Percentiles rank a stretch among this genome's conserved stretches.
Conservation (phyloP, 2,797 vertebrate genomes). For the Sebastes trivittatus region DNA sequence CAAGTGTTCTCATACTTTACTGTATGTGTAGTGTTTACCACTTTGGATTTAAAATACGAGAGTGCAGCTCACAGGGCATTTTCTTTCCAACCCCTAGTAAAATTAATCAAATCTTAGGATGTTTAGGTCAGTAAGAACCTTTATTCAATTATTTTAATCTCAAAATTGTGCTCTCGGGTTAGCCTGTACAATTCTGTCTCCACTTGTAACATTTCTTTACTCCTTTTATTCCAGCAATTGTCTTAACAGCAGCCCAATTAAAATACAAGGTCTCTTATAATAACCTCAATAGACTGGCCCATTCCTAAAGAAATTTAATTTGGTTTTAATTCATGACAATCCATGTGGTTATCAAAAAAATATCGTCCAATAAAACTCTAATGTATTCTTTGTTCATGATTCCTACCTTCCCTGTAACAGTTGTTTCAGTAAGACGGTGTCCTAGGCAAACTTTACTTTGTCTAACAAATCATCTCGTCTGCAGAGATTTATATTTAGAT, state of each 20-base stretch:
- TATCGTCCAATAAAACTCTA: background rate
- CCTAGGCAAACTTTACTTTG: background rate
- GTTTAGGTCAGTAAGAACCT: background rate
- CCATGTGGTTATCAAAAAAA: background rate
- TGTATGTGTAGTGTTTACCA: too few species aligned
- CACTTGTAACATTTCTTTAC: background rate
- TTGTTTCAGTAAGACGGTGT: background rate
- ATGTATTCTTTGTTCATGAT: background rate
- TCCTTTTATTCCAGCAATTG: background rate
- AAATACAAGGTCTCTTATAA: background rate
- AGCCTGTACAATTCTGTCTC: background rate
- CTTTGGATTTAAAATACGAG: too few species aligned
- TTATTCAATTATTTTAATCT: background rate
- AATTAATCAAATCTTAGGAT: background rate
- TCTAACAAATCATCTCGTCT: background rate
- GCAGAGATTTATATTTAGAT: background rate
- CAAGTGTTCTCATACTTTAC: too few species aligned
- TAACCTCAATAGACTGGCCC: accelerated
- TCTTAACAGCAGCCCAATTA: background rate
- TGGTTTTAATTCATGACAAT: background rate
- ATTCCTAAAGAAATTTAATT: background rate
- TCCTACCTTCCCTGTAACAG: background rate
- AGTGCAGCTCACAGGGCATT: too few species aligned
- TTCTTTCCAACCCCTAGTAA: background rate
- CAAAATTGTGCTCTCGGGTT: background rate